These are phyloP conservation scores for Gobiocypris rarus DNA, from an alignment of 2,113 vertebrate species.

Conservation along the genomic window DNA sequence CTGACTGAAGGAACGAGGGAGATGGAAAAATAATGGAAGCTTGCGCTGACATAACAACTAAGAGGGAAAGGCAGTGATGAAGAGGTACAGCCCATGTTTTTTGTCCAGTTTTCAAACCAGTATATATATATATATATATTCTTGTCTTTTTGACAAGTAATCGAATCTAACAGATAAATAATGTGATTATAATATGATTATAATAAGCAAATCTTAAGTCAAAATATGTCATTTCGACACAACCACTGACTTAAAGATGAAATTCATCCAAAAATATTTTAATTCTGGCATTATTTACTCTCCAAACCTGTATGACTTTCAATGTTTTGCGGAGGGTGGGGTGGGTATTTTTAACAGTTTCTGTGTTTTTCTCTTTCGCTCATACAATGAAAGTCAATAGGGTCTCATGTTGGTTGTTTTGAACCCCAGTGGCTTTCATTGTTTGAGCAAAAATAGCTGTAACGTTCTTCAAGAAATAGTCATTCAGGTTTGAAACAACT, in stretches of 20 bases:
- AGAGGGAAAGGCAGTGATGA: background rate
- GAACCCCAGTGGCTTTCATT: background rate
- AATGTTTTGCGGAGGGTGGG: background rate
- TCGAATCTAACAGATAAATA: background rate
- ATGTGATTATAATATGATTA: background rate
- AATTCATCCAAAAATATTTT: background rate
- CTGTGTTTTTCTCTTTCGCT: background rate
- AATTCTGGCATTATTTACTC: background rate
- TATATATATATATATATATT: background rate
- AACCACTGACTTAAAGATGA: background rate
- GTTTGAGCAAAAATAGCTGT: background rate
- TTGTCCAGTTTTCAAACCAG: slow-evolving; percentile 13
- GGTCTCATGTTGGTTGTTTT: background rate
- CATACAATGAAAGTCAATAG: background rate
- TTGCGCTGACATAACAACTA: background rate
- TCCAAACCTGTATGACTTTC: background rate
- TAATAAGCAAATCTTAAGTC: background rate
- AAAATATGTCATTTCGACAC: background rate
- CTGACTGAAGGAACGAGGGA: background rate
- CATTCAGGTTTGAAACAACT: background rate
- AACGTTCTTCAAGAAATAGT: background rate
- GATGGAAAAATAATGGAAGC: background rate
- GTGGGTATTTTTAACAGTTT: background rate
- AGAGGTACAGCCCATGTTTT: background rate
- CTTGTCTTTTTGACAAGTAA: background rate